Conservation (phyloP, 2,797 vertebrate species). For the Echeneis naucrates region DNA sequence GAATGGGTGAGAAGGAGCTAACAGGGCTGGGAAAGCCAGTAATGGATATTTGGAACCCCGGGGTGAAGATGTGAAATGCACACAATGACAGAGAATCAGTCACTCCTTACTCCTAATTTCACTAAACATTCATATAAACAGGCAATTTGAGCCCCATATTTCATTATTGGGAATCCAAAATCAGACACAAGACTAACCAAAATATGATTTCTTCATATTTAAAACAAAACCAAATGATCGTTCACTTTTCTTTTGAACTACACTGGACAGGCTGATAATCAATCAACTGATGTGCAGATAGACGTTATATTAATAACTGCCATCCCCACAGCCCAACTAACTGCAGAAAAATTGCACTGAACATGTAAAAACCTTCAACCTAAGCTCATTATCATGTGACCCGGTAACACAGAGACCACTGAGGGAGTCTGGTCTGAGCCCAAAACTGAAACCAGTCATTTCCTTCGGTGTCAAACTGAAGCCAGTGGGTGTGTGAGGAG, state of each 20-base stretch:
- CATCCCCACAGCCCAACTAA: background rate
- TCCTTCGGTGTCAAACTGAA: slow-evolving; percentile 38
- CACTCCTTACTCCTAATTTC: too few species aligned
- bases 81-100: background rate
- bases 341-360: background rate
- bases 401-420: background rate
- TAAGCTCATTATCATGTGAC: background rate
- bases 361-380: background rate
- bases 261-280: too few species aligned
- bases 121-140: too few species aligned
- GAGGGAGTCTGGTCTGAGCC: slow-evolving; percentile 4
- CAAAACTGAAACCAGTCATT: slow-evolving; percentile 32
- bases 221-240: background rate
- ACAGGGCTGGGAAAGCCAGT: slow-evolving; percentile 14
- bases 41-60: slow-evolving; percentile 21
- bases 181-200: too few species aligned
- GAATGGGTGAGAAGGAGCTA: slow-evolving; percentile 22
- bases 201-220: too few species aligned
- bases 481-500: slow-evolving; percentile 34
- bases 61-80: slow-evolving; percentile 1
- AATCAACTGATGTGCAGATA: background rate
- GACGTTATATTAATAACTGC: background rate
- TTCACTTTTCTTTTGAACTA: background rate
- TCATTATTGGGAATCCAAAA: too few species aligned
- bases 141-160: background rate